Conservation (phyloP, 2,113 vertebrate genomes). For the Brachypodius melanocephalos region DNA sequence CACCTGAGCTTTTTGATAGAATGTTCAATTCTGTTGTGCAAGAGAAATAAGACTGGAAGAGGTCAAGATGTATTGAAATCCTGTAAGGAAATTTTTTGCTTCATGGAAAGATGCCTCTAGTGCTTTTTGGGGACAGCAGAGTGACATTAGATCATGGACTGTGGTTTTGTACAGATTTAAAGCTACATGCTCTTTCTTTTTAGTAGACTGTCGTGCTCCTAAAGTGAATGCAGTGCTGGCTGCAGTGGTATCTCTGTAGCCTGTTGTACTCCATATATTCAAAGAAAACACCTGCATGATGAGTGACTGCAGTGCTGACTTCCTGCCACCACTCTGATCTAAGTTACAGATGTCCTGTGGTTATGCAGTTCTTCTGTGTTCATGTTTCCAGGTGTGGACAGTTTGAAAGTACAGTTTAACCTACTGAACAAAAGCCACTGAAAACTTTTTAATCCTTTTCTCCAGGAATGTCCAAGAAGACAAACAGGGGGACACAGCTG, state of each 20-base stretch:
- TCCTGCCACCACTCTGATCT: not conserved
- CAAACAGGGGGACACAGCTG: constrained; percentile 91
- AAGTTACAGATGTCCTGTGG: not conserved
- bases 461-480: constrained; percentile 93
- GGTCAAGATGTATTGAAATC: not conserved
- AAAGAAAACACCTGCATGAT: not conserved
- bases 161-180: not conserved
- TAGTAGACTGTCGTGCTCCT: not conserved
- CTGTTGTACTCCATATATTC: not conserved
- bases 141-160: not conserved
- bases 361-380: not conserved
- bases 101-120: not conserved
- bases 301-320: not conserved
- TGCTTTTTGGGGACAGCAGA: not conserved
- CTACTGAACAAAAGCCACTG: not conserved
- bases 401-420: not conserved
- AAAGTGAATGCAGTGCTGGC: not conserved
- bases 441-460: constrained; percentile 2
- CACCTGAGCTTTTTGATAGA: not conserved
- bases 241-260: not conserved
- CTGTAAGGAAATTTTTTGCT: not conserved
- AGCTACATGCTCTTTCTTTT: not conserved
- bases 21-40: not conserved
- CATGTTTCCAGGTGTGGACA: not conserved
- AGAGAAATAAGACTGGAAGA: not conserved